phyloP scores from a whole-genome alignment of 2,888 invertebrate species.

The Ochropacha duplaris region DNA sequence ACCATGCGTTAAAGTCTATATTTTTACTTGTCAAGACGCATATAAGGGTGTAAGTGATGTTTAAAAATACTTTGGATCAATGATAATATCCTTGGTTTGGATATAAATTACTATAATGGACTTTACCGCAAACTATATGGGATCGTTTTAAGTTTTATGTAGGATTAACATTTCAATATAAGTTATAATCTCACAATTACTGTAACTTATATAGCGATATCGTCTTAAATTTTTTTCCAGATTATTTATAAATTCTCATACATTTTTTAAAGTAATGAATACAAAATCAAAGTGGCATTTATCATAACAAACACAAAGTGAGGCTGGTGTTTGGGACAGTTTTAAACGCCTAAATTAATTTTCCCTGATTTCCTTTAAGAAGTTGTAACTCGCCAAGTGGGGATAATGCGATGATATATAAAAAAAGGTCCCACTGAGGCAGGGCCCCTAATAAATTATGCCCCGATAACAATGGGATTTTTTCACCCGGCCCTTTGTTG shows the following conservation, averaged over 20 bases:
- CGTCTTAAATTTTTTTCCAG: background rate
- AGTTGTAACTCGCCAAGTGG: slow-evolving; percentile 81
- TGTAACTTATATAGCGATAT: too few relatives aligned
- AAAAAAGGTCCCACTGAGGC: slow-evolving; percentile 80
- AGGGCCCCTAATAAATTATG: slow-evolving; percentile 81
- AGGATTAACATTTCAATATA: too few relatives aligned
- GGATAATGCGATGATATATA: slow-evolving; percentile 84
- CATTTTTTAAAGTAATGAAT: slow-evolving; percentile 20
- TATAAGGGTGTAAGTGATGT: too few relatives aligned
- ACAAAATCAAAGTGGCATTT: slow-evolving; percentile 53
- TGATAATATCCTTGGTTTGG: too few relatives aligned
- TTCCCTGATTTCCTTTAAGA: slow-evolving; percentile 82
- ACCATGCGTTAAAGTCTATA: too few relatives aligned
- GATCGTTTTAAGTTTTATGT: too few relatives aligned
- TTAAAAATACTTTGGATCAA: too few relatives aligned
- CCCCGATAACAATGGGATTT: slow-evolving; percentile 84
- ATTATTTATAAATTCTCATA: background rate
- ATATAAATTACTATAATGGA: too few relatives aligned
- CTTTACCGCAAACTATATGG: too few relatives aligned
- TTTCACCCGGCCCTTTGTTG: slow-evolving; percentile 77
- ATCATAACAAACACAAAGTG: slow-evolving; percentile 72
- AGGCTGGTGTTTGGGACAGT: slow-evolving; percentile 73
- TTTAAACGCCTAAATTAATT: slow-evolving; percentile 80
- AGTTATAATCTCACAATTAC: too few relatives aligned
- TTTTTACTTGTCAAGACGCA: too few relatives aligned